A percentile compares a stretch with the other conserved stretches of the same genome.
phyloP scores from a whole-genome alignment of 2,113 vertebrate genomes.

The Gobio gobio region DNA sequence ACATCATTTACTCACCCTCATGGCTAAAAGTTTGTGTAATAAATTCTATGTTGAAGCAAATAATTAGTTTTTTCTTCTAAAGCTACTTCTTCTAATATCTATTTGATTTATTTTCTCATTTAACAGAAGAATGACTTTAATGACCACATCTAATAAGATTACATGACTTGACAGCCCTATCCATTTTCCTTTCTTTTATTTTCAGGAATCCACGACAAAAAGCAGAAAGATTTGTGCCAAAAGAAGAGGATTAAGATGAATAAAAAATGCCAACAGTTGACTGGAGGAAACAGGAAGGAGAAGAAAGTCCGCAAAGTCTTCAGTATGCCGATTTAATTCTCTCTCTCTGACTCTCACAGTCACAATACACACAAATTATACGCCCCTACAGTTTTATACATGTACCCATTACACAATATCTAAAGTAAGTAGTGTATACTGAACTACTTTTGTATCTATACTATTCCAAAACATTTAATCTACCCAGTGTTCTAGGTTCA shows the following conservation, averaged over 20 bases:
- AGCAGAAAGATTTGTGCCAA: background rate
- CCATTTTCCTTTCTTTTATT: background rate
- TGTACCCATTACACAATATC: background rate
- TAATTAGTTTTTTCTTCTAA: no score
- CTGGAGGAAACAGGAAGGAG: background rate
- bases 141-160: no score
- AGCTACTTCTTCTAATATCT: no score
- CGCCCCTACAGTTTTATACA: background rate
- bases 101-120: no score
- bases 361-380: background rate
- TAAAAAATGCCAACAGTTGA: conserved; percentile 14
- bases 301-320: background rate
- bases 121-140: no score
- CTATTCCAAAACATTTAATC: background rate
- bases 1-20: no score
- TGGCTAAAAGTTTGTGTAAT: no score
- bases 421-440: background rate
- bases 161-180: no score
- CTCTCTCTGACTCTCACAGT: no score
- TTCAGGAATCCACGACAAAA: conserved; percentile 7
- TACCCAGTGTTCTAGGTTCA: background rate
- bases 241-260: background rate
- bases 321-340: conserved; percentile 36
- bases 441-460: background rate
- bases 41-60: no score